Conservation (phyloP, 2,113 vertebrate genomes). For the Mungos mungo region DNA sequence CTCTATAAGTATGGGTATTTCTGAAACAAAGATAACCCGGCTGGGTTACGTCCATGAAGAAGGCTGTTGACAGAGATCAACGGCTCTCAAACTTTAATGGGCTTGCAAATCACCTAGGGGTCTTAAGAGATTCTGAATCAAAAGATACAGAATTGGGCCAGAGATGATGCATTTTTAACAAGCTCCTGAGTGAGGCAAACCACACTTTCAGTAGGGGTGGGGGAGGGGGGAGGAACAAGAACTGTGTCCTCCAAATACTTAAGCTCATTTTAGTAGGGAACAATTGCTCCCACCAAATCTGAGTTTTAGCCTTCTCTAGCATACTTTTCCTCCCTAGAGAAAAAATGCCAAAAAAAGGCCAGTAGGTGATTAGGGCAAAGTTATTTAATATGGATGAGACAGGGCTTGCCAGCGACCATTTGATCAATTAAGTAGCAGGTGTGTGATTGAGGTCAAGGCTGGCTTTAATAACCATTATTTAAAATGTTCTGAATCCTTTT, state of each 20-base stretch:
- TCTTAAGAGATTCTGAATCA: not conserved
- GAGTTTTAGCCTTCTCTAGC: not conserved
- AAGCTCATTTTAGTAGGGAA: not conserved
- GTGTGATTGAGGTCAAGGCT: not conserved
- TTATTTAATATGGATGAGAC: not conserved
- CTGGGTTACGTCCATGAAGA: not conserved
- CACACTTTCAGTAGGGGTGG: not conserved
- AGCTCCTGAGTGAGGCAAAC: not conserved
- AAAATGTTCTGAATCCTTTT: constrained; percentile 11
- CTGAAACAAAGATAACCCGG: not conserved
- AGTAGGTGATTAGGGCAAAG: not conserved
- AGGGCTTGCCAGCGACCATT: not conserved
- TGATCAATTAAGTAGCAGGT: constrained; percentile 27
- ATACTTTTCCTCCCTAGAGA: not conserved
- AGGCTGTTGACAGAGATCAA: not conserved
- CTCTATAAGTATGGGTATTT: not conserved
- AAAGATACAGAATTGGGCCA: not conserved
- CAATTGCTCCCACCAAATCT: not conserved
- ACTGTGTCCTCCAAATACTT: not conserved
- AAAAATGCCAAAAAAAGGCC: not conserved
- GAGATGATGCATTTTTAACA: not conserved
- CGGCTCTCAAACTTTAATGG: not conserved
- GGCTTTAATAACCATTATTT: constrained; percentile 17
- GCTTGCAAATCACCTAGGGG: not conserved
- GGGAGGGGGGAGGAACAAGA: not conserved